Evolutionary conservation across 1,140 invertebrate genomes (phyloP).

Genomic region (Drosophila chauvacae): DNA sequence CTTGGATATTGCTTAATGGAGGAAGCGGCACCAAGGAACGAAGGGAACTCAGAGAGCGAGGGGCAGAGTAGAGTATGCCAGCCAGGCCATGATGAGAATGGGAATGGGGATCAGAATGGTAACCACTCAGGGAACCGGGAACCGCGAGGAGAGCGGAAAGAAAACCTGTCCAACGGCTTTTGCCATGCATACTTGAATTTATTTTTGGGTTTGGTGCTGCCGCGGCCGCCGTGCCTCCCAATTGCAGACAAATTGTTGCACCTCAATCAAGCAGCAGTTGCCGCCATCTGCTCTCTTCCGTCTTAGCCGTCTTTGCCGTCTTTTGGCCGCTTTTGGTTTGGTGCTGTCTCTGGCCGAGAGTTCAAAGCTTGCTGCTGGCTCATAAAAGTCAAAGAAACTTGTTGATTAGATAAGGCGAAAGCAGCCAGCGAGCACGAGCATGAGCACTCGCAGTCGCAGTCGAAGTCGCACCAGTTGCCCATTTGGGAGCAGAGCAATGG

Average conservation of each 20-base stretch:
- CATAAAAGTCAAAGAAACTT: slow-evolving; percentile 70
- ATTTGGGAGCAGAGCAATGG: slow-evolving; percentile 27
- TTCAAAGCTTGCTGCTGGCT: slow-evolving; percentile 51
- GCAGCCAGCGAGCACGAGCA: slow-evolving; percentile 25
- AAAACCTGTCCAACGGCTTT: slow-evolving; percentile 70
- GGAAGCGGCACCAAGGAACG: slow-evolving; percentile 19
- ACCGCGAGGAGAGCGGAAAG: slow-evolving; percentile 1
- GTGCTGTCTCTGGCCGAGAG: slow-evolving; percentile 19
- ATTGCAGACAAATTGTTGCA: slow-evolving; percentile 80
- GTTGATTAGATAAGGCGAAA: slow-evolving; percentile 75
- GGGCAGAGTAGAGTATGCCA: slow-evolving; percentile 25
- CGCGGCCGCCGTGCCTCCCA: slow-evolving; percentile 40
- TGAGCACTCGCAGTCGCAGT: not conserved
- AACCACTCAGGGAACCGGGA: not conserved
- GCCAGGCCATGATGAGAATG: slow-evolving; percentile 18
- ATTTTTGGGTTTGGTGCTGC: slow-evolving; percentile 35
- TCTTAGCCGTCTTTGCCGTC: slow-evolving; percentile 7
- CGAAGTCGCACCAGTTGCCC: slow-evolving; percentile 6
- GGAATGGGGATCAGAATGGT: slow-evolving; percentile 33
- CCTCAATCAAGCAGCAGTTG: slow-evolving; percentile 74
- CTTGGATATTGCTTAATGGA: slow-evolving; percentile 41
- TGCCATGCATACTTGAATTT: slow-evolving; percentile 64
- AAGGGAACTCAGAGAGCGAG: slow-evolving; percentile 1
- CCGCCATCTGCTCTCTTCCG: slow-evolving; percentile 39
- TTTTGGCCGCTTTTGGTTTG: slow-evolving; percentile 5